These are phyloP conservation scores for Gymnodraco acuticeps DNA, from an alignment of 2,797 vertebrate species.

Conservation along the genomic window DNA sequence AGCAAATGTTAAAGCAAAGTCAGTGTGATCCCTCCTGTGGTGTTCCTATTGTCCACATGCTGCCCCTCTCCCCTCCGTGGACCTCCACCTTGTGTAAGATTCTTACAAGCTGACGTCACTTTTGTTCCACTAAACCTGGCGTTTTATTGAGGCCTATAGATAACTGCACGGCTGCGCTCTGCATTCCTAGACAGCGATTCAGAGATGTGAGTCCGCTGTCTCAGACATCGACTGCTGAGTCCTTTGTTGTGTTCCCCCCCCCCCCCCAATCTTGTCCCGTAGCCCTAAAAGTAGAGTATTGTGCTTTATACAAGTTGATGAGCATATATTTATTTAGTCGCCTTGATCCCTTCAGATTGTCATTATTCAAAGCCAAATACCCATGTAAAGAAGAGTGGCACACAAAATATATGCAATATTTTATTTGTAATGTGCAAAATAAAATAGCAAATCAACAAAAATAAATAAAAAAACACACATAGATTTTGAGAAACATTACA, in stretches of 20 bases:
- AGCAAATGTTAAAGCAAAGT: constrained; percentile 33
- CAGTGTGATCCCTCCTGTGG: constrained; percentile 35
- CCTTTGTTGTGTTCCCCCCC: constrained; percentile 5
- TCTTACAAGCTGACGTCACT: constrained; percentile 69
- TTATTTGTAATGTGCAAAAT: too few relatives aligned
- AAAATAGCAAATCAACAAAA: too few relatives aligned
- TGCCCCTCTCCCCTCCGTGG: constrained; percentile 53
- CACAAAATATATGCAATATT: too few relatives aligned
- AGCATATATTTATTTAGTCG: neutral
- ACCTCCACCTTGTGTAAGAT: constrained; percentile 72
- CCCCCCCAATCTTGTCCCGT: too few relatives aligned
- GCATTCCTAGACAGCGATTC: constrained; percentile 87
- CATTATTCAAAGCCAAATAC: neutral
- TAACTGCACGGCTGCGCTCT: constrained; percentile 60
- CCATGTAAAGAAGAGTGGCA: too few relatives aligned
- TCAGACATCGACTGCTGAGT: constrained; percentile 52
- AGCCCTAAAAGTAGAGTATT: neutral
- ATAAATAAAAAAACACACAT: neutral
- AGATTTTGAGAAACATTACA: neutral
- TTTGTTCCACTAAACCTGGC: constrained; percentile 76
- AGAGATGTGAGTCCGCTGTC: constrained; percentile 64
- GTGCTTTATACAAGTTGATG: neutral
- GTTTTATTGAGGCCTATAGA: constrained; percentile 72
- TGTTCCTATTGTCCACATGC: constrained; percentile 59
- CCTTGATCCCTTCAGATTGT: neutral